phyloP scores from a whole-genome alignment of 2,113 vertebrate species.

The Gadus chalcogrammus region DNA sequence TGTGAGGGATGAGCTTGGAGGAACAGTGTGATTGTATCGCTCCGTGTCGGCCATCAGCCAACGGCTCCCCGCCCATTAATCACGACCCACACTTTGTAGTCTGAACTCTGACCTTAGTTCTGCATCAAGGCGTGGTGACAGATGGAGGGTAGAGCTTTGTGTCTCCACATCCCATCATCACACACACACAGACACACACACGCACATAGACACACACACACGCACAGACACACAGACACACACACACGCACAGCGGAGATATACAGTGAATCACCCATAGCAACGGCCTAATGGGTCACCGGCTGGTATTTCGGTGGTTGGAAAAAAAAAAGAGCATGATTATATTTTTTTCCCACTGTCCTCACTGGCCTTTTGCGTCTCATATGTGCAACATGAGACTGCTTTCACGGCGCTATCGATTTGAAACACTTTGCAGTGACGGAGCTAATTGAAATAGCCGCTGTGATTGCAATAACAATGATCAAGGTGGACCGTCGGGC shows the following conservation, averaged over 20 bases:
- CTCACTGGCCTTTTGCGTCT: no score
- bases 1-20: conserved; percentile 18
- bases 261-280: conserved; percentile 37
- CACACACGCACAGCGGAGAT: conserved; percentile 25
- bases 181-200: neutral
- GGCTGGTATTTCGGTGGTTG: conserved; percentile 35
- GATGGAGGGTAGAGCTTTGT: conserved; percentile 56
- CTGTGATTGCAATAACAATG: neutral
- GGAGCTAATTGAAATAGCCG: no score
- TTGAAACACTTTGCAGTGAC: no score
- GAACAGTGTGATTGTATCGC: conserved; percentile 17
- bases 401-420: no score
- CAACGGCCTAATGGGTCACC: conserved; percentile 31
- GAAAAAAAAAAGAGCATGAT: neutral
- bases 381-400: no score
- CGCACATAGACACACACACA: no score
- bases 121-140: conserved; percentile 59
- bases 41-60: conserved; percentile 40
- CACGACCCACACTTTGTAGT: conserved; percentile 49
- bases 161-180: conserved; percentile 51
- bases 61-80: conserved; percentile 56
- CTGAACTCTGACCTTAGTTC: conserved; percentile 57
- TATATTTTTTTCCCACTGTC: no score
- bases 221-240: neutral
- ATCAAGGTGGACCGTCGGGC: conserved; percentile 20